A percentile compares a stretch with the other conserved stretches of the same genome.
These are phyloP conservation scores for Trichogramma evanescens DNA, from an alignment of 2,888 invertebrate genomes.

Conservation along the genomic window DNA sequence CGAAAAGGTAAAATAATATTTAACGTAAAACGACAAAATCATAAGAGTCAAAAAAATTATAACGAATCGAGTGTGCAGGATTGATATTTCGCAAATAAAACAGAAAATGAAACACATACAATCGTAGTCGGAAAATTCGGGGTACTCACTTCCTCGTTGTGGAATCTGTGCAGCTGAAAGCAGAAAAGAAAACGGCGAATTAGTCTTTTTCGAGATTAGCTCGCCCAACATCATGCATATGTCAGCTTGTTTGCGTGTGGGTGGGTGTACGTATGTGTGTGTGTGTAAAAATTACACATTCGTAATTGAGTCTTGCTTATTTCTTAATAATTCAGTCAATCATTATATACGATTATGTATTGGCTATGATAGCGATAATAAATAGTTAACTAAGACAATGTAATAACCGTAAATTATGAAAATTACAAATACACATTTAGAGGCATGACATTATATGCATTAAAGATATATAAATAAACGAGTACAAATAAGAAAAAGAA, in stretches of 20 bases:
- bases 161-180: conserved; percentile 83
- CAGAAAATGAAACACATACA: background rate
- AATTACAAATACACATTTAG: conserved; percentile 41
- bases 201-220: conserved; percentile 20
- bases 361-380: no score
- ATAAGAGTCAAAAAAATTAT: background rate
- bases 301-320: no score
- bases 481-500: no score
- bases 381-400: no score
- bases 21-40: background rate
- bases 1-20: background rate
- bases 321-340: no score
- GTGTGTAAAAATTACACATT: no score
- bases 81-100: background rate
- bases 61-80: background rate
- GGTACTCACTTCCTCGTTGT: conserved; percentile 80
- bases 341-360: no score
- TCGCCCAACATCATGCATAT: background rate
- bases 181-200: conserved; percentile 48
- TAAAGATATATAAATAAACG: conserved; percentile 32
- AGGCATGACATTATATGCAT: conserved; percentile 45
- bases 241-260: no score
- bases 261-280: no score
- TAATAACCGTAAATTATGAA: no score
- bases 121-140: conserved; percentile 13